Evolutionary conservation across 2,888 invertebrate species (phyloP).

Genomic region (Xestia ashworthii): DNA sequence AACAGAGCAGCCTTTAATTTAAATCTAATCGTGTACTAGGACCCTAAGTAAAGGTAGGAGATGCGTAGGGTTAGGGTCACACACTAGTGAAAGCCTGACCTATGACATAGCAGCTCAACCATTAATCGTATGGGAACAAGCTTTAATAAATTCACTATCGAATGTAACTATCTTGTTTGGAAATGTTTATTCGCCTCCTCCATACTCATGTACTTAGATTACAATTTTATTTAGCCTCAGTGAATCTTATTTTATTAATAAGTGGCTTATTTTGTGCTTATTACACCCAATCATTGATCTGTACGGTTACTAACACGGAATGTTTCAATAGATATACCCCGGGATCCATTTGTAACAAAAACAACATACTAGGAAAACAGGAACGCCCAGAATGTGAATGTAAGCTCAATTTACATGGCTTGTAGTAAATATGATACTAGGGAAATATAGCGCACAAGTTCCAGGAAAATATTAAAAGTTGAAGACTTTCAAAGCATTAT

Average conservation of each 20-base stretch:
- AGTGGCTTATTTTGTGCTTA: not conserved
- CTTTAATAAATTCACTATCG: constrained; percentile 61
- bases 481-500: not conserved
- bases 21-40: constrained; percentile 16
- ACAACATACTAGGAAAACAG: constrained; percentile 18
- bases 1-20: constrained; percentile 10
- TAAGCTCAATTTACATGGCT: constrained; percentile 4
- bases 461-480: constrained; percentile 5
- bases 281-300: too few relatives aligned
- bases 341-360: constrained; percentile 10
- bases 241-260: not conserved
- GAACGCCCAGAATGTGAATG: not conserved
- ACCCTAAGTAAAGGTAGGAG: constrained; percentile 1
- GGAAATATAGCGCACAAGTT: constrained; percentile 1
- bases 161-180: constrained; percentile 56
- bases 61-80: constrained; percentile 52
- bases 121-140: constrained; percentile 57
- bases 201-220: constrained; percentile 17
- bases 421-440: constrained; percentile 3
- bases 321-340: not conserved
- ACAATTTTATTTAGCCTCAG: not conserved
- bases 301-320: not conserved
- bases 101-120: constrained; percentile 46
- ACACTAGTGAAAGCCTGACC: constrained; percentile 64
- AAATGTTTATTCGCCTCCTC: constrained; percentile 40